Conservation (phyloP, 2,797 vertebrate species). For the Lemur catta region DNA sequence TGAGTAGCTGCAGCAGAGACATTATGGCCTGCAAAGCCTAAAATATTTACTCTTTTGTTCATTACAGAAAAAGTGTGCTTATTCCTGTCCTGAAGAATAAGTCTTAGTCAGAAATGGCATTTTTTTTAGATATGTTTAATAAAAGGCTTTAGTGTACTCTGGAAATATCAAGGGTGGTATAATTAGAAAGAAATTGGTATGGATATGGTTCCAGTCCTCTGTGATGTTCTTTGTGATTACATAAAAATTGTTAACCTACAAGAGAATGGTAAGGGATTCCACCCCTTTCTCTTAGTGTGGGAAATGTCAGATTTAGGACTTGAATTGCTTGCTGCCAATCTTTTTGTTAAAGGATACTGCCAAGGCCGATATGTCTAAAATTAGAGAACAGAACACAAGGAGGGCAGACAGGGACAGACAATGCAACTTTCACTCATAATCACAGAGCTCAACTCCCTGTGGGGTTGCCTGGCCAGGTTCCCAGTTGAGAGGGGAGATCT, state of each 20-base stretch:
- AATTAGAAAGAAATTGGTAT: not conserved
- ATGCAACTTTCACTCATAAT: constrained; percentile 60
- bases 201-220: not conserved
- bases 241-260: constrained; percentile 31
- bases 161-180: not conserved
- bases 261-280: not conserved
- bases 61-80: not conserved
- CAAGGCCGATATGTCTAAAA: constrained; percentile 54
- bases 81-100: not conserved
- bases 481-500: constrained; percentile 19
- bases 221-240: not conserved
- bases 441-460: constrained; percentile 14
- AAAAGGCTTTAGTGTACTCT: not conserved
- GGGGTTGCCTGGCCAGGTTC: constrained; percentile 23
- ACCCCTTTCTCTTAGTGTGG: not conserved
- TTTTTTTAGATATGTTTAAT: not conserved
- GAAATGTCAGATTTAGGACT: constrained; percentile 3
- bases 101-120: not conserved
- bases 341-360: constrained; percentile 46
- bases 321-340: constrained; percentile 14
- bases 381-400: constrained; percentile 62
- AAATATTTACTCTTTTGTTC: not conserved
- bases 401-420: constrained; percentile 25
- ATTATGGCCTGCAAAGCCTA: not conserved
- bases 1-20: not conserved